Evolutionary conservation across 2,888 invertebrate species (phyloP).

Genomic region (Thera britannica): DNA sequence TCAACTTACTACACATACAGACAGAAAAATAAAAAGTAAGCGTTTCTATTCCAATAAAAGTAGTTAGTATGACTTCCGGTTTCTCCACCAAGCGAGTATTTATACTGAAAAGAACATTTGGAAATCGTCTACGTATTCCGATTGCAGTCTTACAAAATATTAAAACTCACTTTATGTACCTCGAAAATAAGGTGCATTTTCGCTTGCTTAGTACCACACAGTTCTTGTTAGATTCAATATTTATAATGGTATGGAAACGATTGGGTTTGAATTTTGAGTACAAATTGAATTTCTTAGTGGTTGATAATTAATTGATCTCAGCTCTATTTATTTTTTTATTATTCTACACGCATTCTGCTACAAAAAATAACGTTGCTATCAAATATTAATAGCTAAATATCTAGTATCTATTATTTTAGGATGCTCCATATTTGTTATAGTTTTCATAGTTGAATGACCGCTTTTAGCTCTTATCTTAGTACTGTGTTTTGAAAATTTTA

Average conservation of each 20-base stretch:
- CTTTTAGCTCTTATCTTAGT: not conserved
- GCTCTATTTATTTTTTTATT: no score
- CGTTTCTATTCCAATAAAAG: not conserved
- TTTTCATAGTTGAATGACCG: not conserved
- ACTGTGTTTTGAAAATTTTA: not conserved
- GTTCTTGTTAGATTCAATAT: slow-evolving; percentile 1
- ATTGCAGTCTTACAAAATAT: not conserved
- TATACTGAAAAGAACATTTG: not conserved
- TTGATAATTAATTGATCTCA: not conserved
- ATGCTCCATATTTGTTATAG: not conserved
- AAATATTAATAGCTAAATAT: no score
- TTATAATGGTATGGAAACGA: not conserved
- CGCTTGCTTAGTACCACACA: not conserved
- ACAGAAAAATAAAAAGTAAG: no score
- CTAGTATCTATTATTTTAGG: no score
- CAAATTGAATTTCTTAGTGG: not conserved
- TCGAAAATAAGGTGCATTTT: not conserved
- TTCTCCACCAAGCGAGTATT: not conserved
- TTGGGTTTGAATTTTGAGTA: not conserved
- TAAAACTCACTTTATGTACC: not conserved
- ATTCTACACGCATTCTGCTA: no score
- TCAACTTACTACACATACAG: no score
- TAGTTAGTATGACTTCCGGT: not conserved
- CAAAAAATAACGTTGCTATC: no score
- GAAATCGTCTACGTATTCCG: not conserved